phyloP scores from a whole-genome alignment of 2,888 invertebrate species.

The Sclerodermus sp. region DNA sequence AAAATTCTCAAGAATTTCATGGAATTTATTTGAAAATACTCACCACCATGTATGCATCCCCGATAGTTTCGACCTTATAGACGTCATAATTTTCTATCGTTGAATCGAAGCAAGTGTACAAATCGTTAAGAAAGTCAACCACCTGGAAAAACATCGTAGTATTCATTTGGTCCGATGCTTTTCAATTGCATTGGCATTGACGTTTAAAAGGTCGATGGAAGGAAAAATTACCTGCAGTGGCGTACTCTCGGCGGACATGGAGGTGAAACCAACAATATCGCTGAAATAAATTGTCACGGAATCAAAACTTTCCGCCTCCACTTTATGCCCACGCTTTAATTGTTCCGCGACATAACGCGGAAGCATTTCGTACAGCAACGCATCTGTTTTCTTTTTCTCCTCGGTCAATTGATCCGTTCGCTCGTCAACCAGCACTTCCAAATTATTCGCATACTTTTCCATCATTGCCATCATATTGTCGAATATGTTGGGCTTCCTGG shows the following conservation, averaged over 20 bases:
- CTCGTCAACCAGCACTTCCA: conserved; percentile 92
- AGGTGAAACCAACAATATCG: conserved; percentile 91
- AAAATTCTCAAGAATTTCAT: not conserved
- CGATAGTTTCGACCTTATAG: conserved; percentile 92
- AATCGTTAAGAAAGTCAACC: conserved; percentile 89
- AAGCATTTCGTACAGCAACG: conserved; percentile 83
- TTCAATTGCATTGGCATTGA: not conserved
- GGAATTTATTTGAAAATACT: conserved; percentile 48
- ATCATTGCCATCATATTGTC: conserved; percentile 98
- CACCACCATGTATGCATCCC: conserved; percentile 92
- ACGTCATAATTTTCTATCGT: conserved; percentile 91
- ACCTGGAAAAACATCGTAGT: too few relatives aligned
- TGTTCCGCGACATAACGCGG: conserved; percentile 91
- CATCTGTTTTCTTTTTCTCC: conserved; percentile 96
- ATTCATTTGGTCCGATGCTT: too few relatives aligned
- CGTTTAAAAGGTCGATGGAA: not conserved
- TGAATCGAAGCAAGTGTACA: conserved; percentile 93
- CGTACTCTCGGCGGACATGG: conserved; percentile 90
- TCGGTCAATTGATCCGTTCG: conserved; percentile 90
- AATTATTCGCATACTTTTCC: conserved; percentile 95
- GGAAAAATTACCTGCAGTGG: conserved; percentile 72
- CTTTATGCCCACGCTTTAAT: conserved; percentile 84
- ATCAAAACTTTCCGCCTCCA: conserved; percentile 89
- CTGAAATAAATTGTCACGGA: conserved; percentile 93
- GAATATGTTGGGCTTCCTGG: conserved; percentile 91